Conservation (phyloP, 2,113 vertebrate species). For the Daboia siamensis region DNA sequence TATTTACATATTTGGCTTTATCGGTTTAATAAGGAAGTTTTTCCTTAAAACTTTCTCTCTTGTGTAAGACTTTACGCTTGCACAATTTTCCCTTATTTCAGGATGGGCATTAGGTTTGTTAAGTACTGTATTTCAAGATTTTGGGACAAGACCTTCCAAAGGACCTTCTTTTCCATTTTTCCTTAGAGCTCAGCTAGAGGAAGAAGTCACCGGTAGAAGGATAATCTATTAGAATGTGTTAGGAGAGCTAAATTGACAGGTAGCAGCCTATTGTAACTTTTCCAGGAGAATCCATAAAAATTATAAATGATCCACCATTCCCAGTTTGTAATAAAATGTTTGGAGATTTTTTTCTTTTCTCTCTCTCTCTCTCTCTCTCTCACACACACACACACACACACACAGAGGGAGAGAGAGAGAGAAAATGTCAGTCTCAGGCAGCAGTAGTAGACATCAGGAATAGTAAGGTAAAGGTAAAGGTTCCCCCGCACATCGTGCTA, state of each 20-base stretch:
- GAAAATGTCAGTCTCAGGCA: too few species aligned
- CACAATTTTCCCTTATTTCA: neutral
- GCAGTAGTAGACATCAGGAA: too few species aligned
- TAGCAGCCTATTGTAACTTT: neutral
- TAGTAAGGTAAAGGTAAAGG: too few species aligned
- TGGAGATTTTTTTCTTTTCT: neutral
- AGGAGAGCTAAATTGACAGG: neutral
- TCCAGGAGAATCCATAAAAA: neutral
- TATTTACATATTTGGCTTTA: neutral
- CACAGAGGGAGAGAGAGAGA: too few species aligned
- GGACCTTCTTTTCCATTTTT: neutral
- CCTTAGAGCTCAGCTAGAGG: neutral
- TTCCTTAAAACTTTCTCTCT: neutral
- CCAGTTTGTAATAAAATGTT: neutral
- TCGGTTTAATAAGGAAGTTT: neutral
- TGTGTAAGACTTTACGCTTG: neutral
- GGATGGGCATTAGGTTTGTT: neutral
- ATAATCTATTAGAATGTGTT: neutral
- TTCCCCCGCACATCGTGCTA: too few species aligned
- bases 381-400: too few species aligned
- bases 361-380: too few species aligned
- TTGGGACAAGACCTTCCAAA: neutral
- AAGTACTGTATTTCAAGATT: neutral
- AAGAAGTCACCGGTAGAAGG: neutral
- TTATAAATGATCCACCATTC: neutral